These are phyloP conservation scores for Hylyphantes graminicola DNA, from an alignment of 1,140 invertebrate genomes.

Conservation along the genomic window DNA sequence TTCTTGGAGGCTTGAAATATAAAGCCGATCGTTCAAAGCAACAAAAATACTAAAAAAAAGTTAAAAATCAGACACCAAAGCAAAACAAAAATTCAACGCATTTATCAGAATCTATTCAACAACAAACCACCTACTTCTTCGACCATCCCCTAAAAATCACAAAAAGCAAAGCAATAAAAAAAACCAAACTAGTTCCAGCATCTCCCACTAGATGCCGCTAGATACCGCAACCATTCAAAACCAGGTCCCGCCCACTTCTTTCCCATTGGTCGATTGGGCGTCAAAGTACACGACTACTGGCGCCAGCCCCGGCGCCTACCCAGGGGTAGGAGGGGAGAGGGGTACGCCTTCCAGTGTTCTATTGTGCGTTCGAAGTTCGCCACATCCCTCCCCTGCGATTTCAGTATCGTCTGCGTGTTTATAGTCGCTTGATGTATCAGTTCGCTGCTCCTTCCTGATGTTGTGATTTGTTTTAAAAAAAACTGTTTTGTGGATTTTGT, in stretches of 20 bases:
- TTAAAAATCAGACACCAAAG: background rate
- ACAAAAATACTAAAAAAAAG: background rate
- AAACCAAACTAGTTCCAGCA: background rate
- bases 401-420: conserved; percentile 32
- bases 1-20: background rate
- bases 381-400: conserved; percentile 35
- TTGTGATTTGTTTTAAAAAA: background rate
- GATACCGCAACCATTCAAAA: conserved; percentile 7
- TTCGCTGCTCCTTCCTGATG: background rate
- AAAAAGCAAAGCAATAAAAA: conserved; percentile 3
- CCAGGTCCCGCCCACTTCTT: conserved; percentile 17
- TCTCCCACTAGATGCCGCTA: conserved; percentile 43
- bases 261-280: conserved; percentile 23
- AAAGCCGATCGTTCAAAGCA: background rate
- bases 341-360: background rate
- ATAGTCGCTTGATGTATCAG: conserved; percentile 24
- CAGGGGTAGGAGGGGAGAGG: background rate
- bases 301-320: conserved; percentile 52
- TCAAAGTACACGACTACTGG: conserved; percentile 42
- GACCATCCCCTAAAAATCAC: too few species aligned
- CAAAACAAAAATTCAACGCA: background rate
- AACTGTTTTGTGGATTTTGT: background rate
- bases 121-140: background rate
- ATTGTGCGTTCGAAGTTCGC: conserved; percentile 37
- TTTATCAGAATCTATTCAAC: background rate